These are phyloP conservation scores for Callaeas wilsoni DNA, from an alignment of 2,113 vertebrate species.

Conservation along the genomic window DNA sequence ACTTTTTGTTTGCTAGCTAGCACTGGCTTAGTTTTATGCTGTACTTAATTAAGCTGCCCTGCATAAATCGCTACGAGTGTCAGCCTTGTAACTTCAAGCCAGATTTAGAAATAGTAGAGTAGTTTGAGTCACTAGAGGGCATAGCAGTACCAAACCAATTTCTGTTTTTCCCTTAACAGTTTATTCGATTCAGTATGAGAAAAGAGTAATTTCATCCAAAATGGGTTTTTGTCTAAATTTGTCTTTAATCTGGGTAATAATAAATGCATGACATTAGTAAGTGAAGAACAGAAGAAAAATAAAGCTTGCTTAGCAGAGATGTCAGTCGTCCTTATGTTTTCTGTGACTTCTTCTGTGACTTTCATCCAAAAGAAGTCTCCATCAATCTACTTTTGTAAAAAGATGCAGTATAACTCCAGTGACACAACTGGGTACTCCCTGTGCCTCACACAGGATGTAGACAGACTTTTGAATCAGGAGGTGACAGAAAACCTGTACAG, in stretches of 20 bases:
- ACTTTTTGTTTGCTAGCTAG: not conserved
- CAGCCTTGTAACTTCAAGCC: not conserved
- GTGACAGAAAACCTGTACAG: not conserved
- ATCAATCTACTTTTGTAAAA: not conserved
- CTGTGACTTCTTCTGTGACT: not conserved
- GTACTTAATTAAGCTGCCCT: not conserved
- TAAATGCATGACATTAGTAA: not conserved
- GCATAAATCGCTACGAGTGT: not conserved
- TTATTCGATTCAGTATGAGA: not conserved
- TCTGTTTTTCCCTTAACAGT: not conserved
- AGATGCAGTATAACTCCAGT: not conserved
- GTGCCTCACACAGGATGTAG: not conserved
- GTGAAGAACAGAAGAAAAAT: not conserved
- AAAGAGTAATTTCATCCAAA: not conserved
- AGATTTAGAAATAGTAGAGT: not conserved
- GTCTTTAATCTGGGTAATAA: not conserved
- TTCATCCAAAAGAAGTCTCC: not conserved
- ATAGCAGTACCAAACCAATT: not conserved
- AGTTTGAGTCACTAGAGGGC: slow-evolving; percentile 59
- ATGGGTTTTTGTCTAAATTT: not conserved
- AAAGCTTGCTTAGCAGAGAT: not conserved
- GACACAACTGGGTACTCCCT: not conserved
- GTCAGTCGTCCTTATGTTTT: not conserved
- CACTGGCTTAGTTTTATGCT: not conserved
- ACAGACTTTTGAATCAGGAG: not conserved